Conservation (phyloP, 2,113 vertebrate genomes). For the Hymenochirus boettgeri region DNA sequence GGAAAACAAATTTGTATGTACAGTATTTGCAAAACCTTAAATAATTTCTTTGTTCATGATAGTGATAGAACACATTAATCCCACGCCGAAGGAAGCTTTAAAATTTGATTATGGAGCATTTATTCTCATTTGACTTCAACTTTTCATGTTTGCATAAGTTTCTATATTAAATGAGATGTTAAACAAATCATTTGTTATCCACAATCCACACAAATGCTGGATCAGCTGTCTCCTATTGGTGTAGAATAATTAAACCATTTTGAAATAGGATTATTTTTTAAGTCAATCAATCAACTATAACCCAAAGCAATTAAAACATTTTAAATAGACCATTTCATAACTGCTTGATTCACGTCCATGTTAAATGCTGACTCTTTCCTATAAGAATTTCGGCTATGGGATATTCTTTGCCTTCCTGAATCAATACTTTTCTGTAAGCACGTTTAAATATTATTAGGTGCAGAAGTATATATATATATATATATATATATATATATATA, state of each 20-base stretch:
- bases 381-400: neutral
- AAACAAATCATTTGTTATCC: slow-evolving; percentile 35
- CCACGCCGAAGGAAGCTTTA: slow-evolving; percentile 5
- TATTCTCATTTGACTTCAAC: slow-evolving; percentile 29
- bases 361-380: neutral
- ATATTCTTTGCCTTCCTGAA: neutral
- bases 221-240: neutral
- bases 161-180: slow-evolving; percentile 33
- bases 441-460: no score
- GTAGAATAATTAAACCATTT: slow-evolving; percentile 5
- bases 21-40: slow-evolving; percentile 21
- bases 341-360: neutral
- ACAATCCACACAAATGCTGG: neutral
- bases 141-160: slow-evolving; percentile 31
- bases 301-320: slow-evolving; percentile 10
- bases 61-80: slow-evolving; percentile 29
- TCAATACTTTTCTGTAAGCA: no score
- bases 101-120: slow-evolving; percentile 29
- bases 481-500: no score
- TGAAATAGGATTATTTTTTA: slow-evolving; percentile 10
- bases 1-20: neutral
- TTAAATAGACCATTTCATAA: slow-evolving; percentile 6
- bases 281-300: slow-evolving; percentile 1
- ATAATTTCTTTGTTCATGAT: slow-evolving; percentile 24
- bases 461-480: no score